Conservation (phyloP, 2,113 vertebrate genomes). For the Callipepla californica region DNA sequence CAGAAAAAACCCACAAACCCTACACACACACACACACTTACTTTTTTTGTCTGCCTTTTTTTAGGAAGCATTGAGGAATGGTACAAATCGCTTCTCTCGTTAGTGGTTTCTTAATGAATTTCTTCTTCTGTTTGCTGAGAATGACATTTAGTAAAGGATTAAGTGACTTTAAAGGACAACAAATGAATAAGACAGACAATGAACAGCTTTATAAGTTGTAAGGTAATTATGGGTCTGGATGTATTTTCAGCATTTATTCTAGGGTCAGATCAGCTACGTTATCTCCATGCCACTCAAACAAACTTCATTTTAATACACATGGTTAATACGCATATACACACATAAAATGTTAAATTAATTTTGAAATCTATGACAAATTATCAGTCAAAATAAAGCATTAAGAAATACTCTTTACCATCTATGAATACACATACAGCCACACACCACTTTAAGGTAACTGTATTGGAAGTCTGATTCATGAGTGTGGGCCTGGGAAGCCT, state of each 20-base stretch:
- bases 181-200: neutral
- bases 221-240: neutral
- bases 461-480: neutral
- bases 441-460: neutral
- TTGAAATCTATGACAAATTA: neutral
- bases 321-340: neutral
- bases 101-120: conserved; percentile 89
- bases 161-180: neutral
- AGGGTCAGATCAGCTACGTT: neutral
- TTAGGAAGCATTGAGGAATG: conserved; percentile 86
- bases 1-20: neutral
- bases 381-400: neutral
- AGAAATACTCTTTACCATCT: neutral
- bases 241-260: neutral
- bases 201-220: neutral
- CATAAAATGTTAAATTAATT: neutral
- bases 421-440: neutral
- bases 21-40: conserved; percentile 24
- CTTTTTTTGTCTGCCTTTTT: conserved; percentile 76
- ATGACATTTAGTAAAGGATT: conserved; percentile 18
- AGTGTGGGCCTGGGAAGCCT: neutral
- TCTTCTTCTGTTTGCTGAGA: conserved; percentile 90
- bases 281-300: neutral
- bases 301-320: neutral
- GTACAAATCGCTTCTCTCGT: conserved; percentile 90